Evolutionary conservation across 2,113 vertebrate species (phyloP).

Genomic region (Amphiprion percula): DNA sequence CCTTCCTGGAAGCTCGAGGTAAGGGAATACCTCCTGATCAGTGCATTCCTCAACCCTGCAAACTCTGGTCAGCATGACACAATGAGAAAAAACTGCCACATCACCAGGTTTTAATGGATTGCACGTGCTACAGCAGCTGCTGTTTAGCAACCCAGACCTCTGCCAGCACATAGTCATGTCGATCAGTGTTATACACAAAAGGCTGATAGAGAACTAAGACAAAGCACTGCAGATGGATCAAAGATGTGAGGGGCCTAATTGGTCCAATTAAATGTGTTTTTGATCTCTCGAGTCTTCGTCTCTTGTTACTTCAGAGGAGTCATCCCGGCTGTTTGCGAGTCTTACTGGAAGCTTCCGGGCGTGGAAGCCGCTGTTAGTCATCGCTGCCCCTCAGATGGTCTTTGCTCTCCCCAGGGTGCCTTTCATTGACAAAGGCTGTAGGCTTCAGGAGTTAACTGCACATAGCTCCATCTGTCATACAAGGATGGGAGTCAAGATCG

Average conservation of each 20-base stretch:
- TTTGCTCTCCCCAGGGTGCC: slow-evolving; percentile 66
- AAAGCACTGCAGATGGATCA: slow-evolving; percentile 52
- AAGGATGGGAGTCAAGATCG: slow-evolving; percentile 32
- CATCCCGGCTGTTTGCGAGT: slow-evolving; percentile 38
- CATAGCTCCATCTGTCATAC: slow-evolving; percentile 61
- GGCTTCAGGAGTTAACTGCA: slow-evolving; percentile 60
- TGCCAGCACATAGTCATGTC: slow-evolving; percentile 21
- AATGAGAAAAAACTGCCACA: slow-evolving; percentile 65
- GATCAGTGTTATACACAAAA: slow-evolving; percentile 18
- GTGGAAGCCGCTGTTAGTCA: slow-evolving; percentile 71
- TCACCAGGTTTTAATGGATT: slow-evolving; percentile 62
- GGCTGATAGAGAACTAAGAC: slow-evolving; percentile 25
- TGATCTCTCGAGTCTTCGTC: slow-evolving; percentile 54
- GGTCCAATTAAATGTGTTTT: slow-evolving; percentile 61
- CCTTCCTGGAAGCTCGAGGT: slow-evolving; percentile 68
- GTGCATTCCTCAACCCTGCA: slow-evolving; percentile 41
- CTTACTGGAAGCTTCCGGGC: slow-evolving; percentile 68
- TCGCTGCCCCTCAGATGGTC: slow-evolving; percentile 54
- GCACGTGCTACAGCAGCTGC: slow-evolving; percentile 56
- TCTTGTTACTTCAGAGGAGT: slow-evolving; percentile 25
- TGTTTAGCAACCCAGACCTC: slow-evolving; percentile 37
- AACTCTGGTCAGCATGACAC: slow-evolving; percentile 43
- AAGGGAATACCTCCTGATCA: slow-evolving; percentile 57
- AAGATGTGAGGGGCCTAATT: slow-evolving; percentile 54
- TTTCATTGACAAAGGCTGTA: slow-evolving; percentile 68